phyloP scores from a whole-genome alignment of 1,140 invertebrate species.

The Heliconius hermathena region DNA sequence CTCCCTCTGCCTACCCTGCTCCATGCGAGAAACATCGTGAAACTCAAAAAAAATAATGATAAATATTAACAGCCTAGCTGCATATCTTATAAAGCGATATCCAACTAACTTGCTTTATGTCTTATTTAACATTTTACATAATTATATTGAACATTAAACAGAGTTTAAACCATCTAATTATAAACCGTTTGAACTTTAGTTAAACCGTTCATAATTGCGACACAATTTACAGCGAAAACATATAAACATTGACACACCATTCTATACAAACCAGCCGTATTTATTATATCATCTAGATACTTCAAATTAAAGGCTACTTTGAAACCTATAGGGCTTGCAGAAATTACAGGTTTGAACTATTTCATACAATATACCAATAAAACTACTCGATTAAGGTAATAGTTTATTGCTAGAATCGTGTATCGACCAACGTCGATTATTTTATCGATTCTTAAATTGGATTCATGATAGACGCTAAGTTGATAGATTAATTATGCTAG shows the following conservation, averaged over 20 bases:
- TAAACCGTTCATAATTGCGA: background rate
- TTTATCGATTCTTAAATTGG: conserved; percentile 30
- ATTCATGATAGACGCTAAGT: conserved; percentile 12
- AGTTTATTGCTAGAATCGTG: conserved; percentile 25
- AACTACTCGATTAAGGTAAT: conserved; percentile 34
- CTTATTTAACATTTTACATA: background rate
- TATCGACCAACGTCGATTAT: conserved; percentile 23
- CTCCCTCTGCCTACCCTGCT: too few species aligned
- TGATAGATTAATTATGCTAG: conserved; percentile 17
- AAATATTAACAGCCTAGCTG: background rate
- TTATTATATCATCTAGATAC: conserved; percentile 11
- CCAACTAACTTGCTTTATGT: background rate
- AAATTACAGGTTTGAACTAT: conserved; percentile 33
- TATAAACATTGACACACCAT: conserved; percentile 11
- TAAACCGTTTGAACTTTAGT: background rate
- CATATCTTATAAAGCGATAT: background rate
- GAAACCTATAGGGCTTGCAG: conserved; percentile 25
- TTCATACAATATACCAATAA: conserved; percentile 38
- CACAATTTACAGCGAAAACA: conserved; percentile 8
- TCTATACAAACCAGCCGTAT: background rate
- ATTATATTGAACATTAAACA: background rate
- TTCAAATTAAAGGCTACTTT: conserved; percentile 31
- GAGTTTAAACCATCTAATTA: background rate
- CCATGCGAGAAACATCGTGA: too few species aligned
- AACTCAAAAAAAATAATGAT: background rate